phyloP scores from a whole-genome alignment of 2,797 vertebrate genomes.

The Microctenopoma stevenorrisi region DNA sequence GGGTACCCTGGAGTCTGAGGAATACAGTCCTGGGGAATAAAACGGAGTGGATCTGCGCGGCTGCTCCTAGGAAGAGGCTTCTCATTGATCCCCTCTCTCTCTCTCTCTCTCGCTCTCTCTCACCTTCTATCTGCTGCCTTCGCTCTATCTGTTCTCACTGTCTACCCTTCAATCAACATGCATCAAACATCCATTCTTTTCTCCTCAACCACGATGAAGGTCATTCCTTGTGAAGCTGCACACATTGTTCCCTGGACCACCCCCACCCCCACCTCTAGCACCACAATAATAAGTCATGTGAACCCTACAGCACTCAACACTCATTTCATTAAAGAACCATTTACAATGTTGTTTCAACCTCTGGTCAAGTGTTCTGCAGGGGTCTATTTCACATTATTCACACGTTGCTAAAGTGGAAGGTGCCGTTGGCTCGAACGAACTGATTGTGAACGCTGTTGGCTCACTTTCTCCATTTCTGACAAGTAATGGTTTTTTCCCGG shows the following conservation, averaged over 20 bases:
- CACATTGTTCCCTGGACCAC: slow-evolving; percentile 12
- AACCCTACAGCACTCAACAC: slow-evolving; percentile 25
- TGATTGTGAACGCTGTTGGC: slow-evolving; percentile 33
- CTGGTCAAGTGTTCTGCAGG: slow-evolving; percentile 46
- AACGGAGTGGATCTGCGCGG: slow-evolving; percentile 61
- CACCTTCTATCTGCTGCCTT: slow-evolving; percentile 28
- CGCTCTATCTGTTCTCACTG: slow-evolving; percentile 23
- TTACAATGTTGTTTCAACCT: slow-evolving; percentile 40
- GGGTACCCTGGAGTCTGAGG: slow-evolving; percentile 66
- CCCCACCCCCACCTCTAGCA: slow-evolving; percentile 9
- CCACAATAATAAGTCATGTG: slow-evolving; percentile 21
- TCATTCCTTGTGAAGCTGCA: slow-evolving; percentile 26
- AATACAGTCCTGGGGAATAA: slow-evolving; percentile 65
- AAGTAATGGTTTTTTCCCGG: slow-evolving; percentile 22
- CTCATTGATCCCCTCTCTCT: slow-evolving; percentile 51
- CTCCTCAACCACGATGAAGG: slow-evolving; percentile 31
- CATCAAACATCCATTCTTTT: slow-evolving; percentile 1
- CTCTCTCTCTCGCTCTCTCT: slow-evolving; percentile 20
- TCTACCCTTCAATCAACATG: slow-evolving; percentile 10
- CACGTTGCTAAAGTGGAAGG: slow-evolving; percentile 41
- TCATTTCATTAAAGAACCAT: slow-evolving; percentile 64
- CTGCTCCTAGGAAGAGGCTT: slow-evolving; percentile 50
- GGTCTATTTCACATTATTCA: slow-evolving; percentile 31
- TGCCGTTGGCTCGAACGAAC: slow-evolving; percentile 33
- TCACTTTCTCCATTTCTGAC: slow-evolving; percentile 31